phyloP scores from a whole-genome alignment of 1,140 invertebrate genomes.

The Drepana arcuata region DNA sequence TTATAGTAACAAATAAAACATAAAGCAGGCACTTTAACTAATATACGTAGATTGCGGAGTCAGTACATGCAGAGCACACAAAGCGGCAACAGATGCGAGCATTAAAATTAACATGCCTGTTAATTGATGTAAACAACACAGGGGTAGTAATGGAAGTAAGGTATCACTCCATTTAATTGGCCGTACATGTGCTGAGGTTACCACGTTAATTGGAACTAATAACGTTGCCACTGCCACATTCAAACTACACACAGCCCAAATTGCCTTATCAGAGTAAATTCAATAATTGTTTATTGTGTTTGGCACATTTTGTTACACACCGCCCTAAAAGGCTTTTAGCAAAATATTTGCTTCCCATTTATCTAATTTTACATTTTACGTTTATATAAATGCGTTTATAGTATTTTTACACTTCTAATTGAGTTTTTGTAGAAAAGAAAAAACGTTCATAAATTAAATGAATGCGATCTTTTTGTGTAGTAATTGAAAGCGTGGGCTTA shows the following conservation, averaged over 20 bases:
- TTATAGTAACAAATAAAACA: too few relatives aligned
- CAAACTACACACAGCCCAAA: slow-evolving; percentile 29
- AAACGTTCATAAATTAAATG: too few relatives aligned
- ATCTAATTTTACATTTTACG: too few relatives aligned
- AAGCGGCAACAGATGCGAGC: slow-evolving; percentile 22
- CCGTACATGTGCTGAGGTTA: slow-evolving; percentile 62
- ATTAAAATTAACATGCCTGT: slow-evolving; percentile 49
- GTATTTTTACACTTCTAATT: too few relatives aligned
- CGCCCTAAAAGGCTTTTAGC: too few relatives aligned
- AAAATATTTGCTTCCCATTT: too few relatives aligned
- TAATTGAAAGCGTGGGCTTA: too few relatives aligned
- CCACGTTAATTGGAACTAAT: slow-evolving; percentile 62
- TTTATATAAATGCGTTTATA: too few relatives aligned
- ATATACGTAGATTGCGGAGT: slow-evolving; percentile 7
- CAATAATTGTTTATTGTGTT: slow-evolving; percentile 11
- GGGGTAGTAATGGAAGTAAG: slow-evolving; percentile 59
- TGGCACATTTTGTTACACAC: too few relatives aligned
- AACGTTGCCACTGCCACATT: slow-evolving; percentile 39
- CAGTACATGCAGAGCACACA: slow-evolving; percentile 13
- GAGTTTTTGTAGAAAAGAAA: too few relatives aligned
- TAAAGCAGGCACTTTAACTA: too few relatives aligned
- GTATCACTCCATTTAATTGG: slow-evolving; percentile 66
- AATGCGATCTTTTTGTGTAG: too few relatives aligned
- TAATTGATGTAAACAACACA: slow-evolving; percentile 64
- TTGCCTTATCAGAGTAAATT: slow-evolving; percentile 20